Evolutionary conservation across 2,888 invertebrate species (phyloP), one percentile per base, ranked within the genome.

Genomic region (Chalcis sispes): DNA sequence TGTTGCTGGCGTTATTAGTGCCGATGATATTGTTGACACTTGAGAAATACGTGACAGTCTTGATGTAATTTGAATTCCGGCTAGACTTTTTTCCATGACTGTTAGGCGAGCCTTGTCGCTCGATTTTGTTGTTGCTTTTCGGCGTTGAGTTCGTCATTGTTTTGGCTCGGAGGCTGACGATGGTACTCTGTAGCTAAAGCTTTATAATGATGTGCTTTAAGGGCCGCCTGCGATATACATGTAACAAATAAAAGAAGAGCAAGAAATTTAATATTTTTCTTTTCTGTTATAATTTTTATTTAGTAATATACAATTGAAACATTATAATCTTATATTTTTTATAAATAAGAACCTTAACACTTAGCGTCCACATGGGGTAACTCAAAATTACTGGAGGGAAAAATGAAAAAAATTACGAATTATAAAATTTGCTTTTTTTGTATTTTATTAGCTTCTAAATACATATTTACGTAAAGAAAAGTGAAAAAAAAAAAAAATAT

Each of bases 141-240:
- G 88, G 88, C 79, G 85, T 85, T 73, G 88, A 88, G 80, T 89
- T 88, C 82, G 88, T 89, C 88, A 88, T 79, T 18, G n/a, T n/a
- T n/a, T 20, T 88, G 77, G 78, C 79, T 76, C 79, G 77, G 69
- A 75, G 52, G 27, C 36, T 62, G 23, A 2, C 40, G 20, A 54
- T 25, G n/a, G 29, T 25, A 2, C 23, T 58, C 27, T 32, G 40
- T 5, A 7, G 25, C 10, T 50, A 50, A 50, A 7, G 10, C 36
- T 58, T 1, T 56, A 64, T n/a, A 10, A 10, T 23, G 32, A 5
- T 20, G 27, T 13, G 62, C 2, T 52, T 1, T 52, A 4, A 25
- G 56, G 27, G 36, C 23, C 40, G 66, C 46, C 66, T 67, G 42
- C n/a, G n/a, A n/a, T n/a, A n/a, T n/a, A n/a, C n/a, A n/a, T n/a